Base-by-base conservation (phyloP, 2,888 invertebrate genomes). In the Euspilapteryx auroguttella region DNA sequence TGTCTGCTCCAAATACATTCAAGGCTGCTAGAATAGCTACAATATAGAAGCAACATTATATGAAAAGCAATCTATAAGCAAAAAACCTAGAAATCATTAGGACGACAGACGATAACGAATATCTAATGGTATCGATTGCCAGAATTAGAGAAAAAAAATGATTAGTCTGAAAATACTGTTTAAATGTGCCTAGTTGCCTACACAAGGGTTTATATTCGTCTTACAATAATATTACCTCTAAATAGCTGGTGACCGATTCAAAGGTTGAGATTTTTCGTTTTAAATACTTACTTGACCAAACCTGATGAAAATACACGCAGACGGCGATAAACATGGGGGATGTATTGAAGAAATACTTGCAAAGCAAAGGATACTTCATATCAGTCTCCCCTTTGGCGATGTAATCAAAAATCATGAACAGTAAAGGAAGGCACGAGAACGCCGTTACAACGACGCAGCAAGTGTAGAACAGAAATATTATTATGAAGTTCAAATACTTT, bases 301-400 rank as follows among this genome's bases (percentile, higher is more conserved):
- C 47, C 30, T 62, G 63, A 41, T 55, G 55, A 6, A 54, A 24
- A 32, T 64, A 63, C 5, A 55, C 38, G n/a, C n/a, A n/a, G 53
- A 29, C 2, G 43, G 45, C 59, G 56, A 61, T 11, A 41, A 34
- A 1, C 29, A 11, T 33, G 0, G 44, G 35, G 22, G 48, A 49
- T 2, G 44, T 44, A 36, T 66, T 54, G 26, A 58, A 56, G 31
- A 47, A 56, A 28, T 62, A 66, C 25, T 52, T 54, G 1, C 55
- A 51, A 8, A 35, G 22, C 32, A 42, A 68, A 0, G 66, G 64
- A 29, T 61, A 49, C 5, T 40, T 43, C 3, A 55, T 35, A 3
- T 44, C 40, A 2, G 43, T 34, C 4, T 37, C 34, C 1, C 56
- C 58, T 0, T 37, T 49, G 6, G 28, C 41, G 5, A 39, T 37